phyloP scores from a whole-genome alignment of 2,113 vertebrate genomes.

The Urocolius indicus region DNA sequence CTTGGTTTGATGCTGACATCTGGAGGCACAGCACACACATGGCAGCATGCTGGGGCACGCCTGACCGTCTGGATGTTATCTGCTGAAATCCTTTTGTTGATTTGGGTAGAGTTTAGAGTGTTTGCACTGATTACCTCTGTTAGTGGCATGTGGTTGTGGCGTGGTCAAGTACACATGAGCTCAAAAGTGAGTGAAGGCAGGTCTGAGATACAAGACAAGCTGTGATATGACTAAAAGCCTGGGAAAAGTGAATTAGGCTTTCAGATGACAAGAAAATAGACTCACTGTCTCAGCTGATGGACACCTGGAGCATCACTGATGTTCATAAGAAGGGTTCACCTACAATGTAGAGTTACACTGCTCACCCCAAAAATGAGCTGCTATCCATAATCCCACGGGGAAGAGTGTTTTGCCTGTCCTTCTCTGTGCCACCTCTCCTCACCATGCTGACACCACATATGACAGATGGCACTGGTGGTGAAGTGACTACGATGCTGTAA shows the following conservation, averaged over 20 bases:
- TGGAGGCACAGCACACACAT: not conserved
- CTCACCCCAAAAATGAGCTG: not conserved
- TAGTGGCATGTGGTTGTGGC: not conserved
- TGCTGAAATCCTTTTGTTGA: not conserved
- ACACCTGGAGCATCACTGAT: not conserved
- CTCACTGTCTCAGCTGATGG: not conserved
- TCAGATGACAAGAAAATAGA: not conserved
- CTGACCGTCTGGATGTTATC: not conserved
- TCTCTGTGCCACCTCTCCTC: not conserved
- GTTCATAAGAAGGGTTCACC: not conserved
- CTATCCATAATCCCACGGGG: not conserved
- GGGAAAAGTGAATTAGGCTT: not conserved
- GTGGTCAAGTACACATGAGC: not conserved
- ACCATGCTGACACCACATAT: accelerated
- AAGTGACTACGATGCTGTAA: not conserved
- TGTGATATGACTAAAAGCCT: not conserved
- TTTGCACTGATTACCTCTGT: not conserved
- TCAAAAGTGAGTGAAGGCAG: not conserved
- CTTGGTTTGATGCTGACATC: conserved; percentile 70
- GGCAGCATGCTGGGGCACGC: not conserved
- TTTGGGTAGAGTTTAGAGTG: not conserved
- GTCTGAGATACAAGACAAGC: not conserved
- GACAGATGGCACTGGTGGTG: not conserved
- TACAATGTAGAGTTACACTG: not conserved
- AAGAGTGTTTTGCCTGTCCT: not conserved